A percentile compares a stretch with the other conserved stretches of the same genome.
Evolutionary conservation across 2,113 vertebrate species (phyloP).

Genomic region (Rhodinocichla rosea): DNA sequence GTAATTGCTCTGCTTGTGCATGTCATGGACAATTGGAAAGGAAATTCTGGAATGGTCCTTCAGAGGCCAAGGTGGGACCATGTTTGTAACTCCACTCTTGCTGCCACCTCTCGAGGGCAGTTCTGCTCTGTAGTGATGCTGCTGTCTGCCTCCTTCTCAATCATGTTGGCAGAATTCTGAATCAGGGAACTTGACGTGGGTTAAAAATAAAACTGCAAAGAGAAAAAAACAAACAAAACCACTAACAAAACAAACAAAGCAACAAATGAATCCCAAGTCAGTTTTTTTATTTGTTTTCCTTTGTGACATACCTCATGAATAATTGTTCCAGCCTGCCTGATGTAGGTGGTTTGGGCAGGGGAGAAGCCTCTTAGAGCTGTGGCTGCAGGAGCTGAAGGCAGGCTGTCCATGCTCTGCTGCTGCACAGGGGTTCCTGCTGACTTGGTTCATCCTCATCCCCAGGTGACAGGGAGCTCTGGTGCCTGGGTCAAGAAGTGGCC

Average conservation of each 20-base stretch:
- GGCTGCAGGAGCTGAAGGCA: neutral
- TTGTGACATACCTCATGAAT: neutral
- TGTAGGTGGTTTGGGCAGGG: accelerated
- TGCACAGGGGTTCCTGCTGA: neutral
- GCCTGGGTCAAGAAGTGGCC: neutral
- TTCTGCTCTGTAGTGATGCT: neutral
- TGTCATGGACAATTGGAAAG: neutral
- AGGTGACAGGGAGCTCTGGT: neutral
- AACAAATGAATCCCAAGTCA: neutral
- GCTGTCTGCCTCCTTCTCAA: neutral
- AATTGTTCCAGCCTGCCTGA: neutral
- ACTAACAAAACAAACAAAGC: neutral
- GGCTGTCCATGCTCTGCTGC: neutral
- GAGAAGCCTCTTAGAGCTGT: neutral
- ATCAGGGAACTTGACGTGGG: neutral
- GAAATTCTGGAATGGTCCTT: neutral
- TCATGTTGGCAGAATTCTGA: neutral
- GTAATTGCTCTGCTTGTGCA: neutral
- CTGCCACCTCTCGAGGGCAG: accelerated
- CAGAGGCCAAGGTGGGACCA: neutral
- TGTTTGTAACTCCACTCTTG: neutral
- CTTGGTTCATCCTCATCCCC: neutral
- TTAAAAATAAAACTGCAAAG: neutral
- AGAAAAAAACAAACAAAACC: neutral
- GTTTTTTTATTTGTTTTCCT: neutral